phyloP scores from a whole-genome alignment of 1,140 invertebrate species.

The Homarus americanus region DNA sequence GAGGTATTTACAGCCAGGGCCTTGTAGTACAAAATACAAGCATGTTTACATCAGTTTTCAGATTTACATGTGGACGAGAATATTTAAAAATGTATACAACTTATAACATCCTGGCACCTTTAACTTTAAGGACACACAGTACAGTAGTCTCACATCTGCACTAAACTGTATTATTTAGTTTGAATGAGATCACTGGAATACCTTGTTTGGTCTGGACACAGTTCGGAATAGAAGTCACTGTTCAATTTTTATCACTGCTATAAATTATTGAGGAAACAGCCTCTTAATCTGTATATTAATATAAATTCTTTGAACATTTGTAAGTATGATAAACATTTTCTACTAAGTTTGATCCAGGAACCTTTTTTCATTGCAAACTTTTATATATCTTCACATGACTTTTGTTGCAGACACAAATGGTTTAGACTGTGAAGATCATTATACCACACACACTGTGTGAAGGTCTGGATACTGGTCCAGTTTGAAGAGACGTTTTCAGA shows the following conservation, averaged over 20 bases:
- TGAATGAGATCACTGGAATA: conserved; percentile 57
- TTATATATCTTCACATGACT: background rate
- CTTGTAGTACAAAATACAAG: background rate
- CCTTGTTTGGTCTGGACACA: background rate
- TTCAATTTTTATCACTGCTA: background rate
- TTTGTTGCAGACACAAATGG: background rate
- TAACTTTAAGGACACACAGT: background rate
- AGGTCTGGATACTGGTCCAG: background rate
- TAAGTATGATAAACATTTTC: background rate
- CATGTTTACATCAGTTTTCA: background rate
- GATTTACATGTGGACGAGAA: no score
- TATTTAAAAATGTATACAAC: no score
- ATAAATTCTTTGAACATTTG: background rate
- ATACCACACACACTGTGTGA: background rate
- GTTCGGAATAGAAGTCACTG: background rate
- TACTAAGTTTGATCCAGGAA: background rate
- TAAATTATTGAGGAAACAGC: no score
- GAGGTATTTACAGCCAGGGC: conserved; percentile 3
- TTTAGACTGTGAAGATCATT: background rate
- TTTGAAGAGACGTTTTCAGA: background rate
- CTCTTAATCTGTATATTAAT: background rate
- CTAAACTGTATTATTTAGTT: conserved; percentile 63
- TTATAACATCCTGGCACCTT: background rate
- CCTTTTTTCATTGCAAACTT: background rate
- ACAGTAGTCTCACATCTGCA: conserved; percentile 43